Conservation (phyloP, 2,113 vertebrate genomes). For the Cynoglossus semilaevis region DNA sequence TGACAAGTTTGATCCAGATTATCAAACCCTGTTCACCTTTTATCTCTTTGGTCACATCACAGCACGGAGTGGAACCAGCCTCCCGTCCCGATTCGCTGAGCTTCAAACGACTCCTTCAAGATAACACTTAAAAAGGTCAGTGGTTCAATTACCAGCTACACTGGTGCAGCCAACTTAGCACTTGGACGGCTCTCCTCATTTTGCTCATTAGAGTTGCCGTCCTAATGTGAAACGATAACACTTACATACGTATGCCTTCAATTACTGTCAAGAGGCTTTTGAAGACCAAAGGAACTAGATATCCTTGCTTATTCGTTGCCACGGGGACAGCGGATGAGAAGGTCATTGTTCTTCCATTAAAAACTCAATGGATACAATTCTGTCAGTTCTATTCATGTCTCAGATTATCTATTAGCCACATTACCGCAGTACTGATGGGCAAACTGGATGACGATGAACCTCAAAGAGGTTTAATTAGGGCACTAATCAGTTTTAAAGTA, state of each 20-base stretch:
- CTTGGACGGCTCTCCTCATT: constrained; percentile 18
- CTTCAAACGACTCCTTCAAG: constrained; percentile 23
- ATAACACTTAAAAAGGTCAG: constrained; percentile 58
- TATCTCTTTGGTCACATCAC: constrained; percentile 9
- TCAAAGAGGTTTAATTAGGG: no score
- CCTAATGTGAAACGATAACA: constrained; percentile 37
- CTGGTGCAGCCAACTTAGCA: constrained; percentile 29
- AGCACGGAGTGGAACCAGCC: not conserved
- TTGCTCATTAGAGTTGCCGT: constrained; percentile 40
- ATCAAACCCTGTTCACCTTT: constrained; percentile 4
- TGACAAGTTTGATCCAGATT: no score
- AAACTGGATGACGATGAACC: no score
- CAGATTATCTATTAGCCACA: no score
- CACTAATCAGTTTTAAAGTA: no score
- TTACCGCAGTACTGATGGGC: no score
- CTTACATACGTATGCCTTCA: constrained; percentile 43
- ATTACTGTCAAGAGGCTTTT: constrained; percentile 39
- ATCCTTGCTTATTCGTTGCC: constrained; percentile 29
- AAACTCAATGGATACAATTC: no score
- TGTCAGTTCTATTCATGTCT: no score
- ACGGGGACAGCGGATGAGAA: constrained; percentile 15
- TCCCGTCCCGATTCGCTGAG: constrained; percentile 20
- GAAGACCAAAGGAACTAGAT: constrained; percentile 3
- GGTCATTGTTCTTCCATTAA: constrained; percentile 1
- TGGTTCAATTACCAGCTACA: constrained; percentile 50